Percentiles rank a stretch among this genome's conserved stretches.
These are phyloP conservation scores for Tinea trinotella DNA, from an alignment of 2,888 invertebrate genomes.

Conservation along the genomic window DNA sequence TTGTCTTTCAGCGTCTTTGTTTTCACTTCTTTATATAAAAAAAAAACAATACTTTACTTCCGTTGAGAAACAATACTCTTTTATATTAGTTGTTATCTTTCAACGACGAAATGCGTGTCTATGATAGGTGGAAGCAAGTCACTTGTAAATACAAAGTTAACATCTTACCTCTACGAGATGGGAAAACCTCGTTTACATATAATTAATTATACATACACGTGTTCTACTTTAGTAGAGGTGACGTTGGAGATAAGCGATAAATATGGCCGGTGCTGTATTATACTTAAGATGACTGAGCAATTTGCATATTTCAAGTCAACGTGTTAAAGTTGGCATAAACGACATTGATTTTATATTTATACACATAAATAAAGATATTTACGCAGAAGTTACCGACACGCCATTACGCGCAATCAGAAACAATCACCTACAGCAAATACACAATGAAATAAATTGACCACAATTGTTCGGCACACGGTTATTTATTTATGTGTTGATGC, in stretches of 20 bases:
- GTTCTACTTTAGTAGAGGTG: slow-evolving; percentile 4
- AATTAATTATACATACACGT: slow-evolving; percentile 16
- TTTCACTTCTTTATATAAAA: no score
- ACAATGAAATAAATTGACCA: slow-evolving; percentile 12
- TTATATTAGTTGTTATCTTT: neutral
- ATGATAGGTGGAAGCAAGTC: neutral
- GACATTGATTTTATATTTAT: neutral
- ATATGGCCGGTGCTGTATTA: neutral
- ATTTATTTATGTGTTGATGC: neutral
- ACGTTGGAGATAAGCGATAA: slow-evolving; percentile 7
- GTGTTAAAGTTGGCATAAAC: neutral
- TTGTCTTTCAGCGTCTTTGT: no score
- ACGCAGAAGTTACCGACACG: neutral
- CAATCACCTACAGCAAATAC: slow-evolving; percentile 1
- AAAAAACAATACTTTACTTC: neutral
- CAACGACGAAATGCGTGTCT: slow-evolving; percentile 1
- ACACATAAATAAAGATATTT: neutral
- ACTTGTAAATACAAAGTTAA: slow-evolving; percentile 8
- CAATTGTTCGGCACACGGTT: slow-evolving; percentile 11
- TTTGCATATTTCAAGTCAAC: slow-evolving; percentile 5
- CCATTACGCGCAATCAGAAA: slow-evolving; percentile 6
- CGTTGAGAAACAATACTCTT: neutral
- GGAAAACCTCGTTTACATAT: slow-evolving; percentile 5
- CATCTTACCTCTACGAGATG: slow-evolving; percentile 1
- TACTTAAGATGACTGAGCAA: slow-evolving; percentile 2